Evolutionary conservation across 1,140 invertebrate species (phyloP), one percentile per base, ranked within the genome.

Genomic region (Bradysia coprophila): DNA sequence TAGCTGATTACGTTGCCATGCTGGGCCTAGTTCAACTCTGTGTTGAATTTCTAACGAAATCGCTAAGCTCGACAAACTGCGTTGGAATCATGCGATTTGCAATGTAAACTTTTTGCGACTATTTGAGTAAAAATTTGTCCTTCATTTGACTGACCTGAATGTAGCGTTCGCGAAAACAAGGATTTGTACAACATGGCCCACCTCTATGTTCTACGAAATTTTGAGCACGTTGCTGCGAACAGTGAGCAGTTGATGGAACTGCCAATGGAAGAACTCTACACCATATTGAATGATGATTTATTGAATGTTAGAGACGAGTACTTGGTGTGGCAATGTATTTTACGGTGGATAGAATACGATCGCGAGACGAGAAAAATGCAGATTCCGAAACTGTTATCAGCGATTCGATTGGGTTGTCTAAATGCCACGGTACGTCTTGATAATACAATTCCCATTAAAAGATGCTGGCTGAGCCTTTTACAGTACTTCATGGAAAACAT

Each of bases 71-170:
- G 0, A 72, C 75, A 44, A 92, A 89, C 54, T 88, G 82, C 53
- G 76, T 93, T 34, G 75, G 80, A 15, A 77, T 90, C 23, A 71
- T 81, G 63, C 71, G 74, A 46, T 91, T 91, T 59, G 81, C 86
- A 0, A 70, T 72, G 55, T n/a, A n/a, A n/a, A n/a, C n/a, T n/a
- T n/a, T n/a, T n/a, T n/a, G n/a, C n/a, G n/a, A n/a, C n/a, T n/a
- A n/a, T n/a, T n/a, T n/a, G n/a, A n/a, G n/a, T n/a, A n/a, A n/a
- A n/a, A n/a, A n/a, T n/a, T n/a, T n/a, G n/a, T n/a, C n/a, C n/a
- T n/a, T n/a, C n/a, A n/a, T n/a, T n/a, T n/a, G n/a, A n/a, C n/a
- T n/a, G n/a, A n/a, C n/a, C n/a, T n/a, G n/a, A n/a, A n/a, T n/a
- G n/a, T n/a, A n/a, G n/a, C n/a, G n/a, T n/a, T n/a, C n/a, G n/a